Percentiles rank a stretch among this genome's conserved stretches.
These are phyloP conservation scores for Glyphotaelius pellucidus DNA, from an alignment of 2,888 invertebrate species.

Conservation along the genomic window DNA sequence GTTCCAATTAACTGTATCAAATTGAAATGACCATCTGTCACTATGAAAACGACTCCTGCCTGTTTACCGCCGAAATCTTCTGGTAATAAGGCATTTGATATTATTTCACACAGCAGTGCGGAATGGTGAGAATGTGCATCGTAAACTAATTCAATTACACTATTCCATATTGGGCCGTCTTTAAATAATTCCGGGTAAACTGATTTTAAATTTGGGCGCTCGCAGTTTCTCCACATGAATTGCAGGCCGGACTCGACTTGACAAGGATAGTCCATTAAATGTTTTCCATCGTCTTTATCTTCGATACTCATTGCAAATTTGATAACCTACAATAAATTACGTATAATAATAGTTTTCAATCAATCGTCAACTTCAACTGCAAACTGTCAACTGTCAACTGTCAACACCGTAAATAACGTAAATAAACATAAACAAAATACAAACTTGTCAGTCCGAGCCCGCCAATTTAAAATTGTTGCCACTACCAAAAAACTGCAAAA, in stretches of 20 bases:
- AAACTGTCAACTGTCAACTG: not conserved
- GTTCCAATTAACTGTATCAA: constrained; percentile 67
- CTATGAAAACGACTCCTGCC: constrained; percentile 72
- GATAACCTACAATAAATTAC: not conserved
- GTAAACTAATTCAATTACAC: constrained; percentile 72
- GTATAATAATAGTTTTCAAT: not conserved
- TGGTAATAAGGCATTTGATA: constrained; percentile 71
- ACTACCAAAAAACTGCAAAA: too few relatives aligned
- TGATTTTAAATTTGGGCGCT: constrained; percentile 72
- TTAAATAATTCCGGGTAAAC: constrained; percentile 76
- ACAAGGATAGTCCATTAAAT: constrained; percentile 55
- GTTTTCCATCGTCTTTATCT: constrained; percentile 21
- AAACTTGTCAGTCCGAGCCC: too few relatives aligned
- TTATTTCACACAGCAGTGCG: constrained; percentile 71
- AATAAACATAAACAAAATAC: too few relatives aligned
- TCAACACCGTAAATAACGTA: too few relatives aligned
- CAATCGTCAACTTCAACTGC: not conserved
- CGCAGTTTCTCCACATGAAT: constrained; percentile 75
- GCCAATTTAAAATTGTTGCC: too few relatives aligned
- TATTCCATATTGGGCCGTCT: constrained; percentile 70
- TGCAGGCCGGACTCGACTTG: constrained; percentile 80
- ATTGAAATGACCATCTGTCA: constrained; percentile 74
- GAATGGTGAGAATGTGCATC: constrained; percentile 68
- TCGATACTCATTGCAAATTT: not conserved
- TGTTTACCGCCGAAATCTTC: constrained; percentile 69